Conservation (phyloP, 37 sponge, comb jelly and placozoan genomes). For the Mnemiopsis leidyi region DNA sequence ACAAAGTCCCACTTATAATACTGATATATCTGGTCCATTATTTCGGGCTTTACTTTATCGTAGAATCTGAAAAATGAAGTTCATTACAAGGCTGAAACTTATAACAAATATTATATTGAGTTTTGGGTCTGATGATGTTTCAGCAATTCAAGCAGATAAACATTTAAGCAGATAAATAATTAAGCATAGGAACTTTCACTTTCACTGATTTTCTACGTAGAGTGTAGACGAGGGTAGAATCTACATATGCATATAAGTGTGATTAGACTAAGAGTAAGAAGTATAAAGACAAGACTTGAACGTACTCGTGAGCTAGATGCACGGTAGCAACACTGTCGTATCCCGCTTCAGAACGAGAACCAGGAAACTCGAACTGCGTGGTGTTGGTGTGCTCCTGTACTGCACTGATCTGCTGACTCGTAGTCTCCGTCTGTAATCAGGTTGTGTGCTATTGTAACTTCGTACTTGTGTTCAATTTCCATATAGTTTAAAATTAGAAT, state of each 20-base stretch:
- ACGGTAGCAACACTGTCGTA: constrained; percentile 1
- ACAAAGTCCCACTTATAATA: constrained; percentile 47
- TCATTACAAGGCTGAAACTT: no score
- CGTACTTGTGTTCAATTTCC: neutral
- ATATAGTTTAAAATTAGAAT: no score
- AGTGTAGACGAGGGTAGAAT: no score
- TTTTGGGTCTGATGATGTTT: no score
- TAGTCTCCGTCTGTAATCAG: neutral
- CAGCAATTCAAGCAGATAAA: no score
- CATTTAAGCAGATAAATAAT: no score
- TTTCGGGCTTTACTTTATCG: neutral
- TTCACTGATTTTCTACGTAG: no score
- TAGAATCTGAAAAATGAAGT: constrained; percentile 13
- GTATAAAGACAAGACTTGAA: no score
- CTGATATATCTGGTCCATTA: constrained; percentile 14
- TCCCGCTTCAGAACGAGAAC: neutral
- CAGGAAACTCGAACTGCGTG: constrained; percentile 45
- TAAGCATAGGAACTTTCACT: no score
- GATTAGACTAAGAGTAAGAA: no score
- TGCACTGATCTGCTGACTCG: neutral
- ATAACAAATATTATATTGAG: no score
- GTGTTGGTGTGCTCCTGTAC: constrained; percentile 11
- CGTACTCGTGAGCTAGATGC: neutral
- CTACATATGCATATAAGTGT: no score
- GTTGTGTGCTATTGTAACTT: neutral